These are phyloP conservation scores for Buathra laborator DNA, from an alignment of 2,888 invertebrate species.

Conservation along the genomic window DNA sequence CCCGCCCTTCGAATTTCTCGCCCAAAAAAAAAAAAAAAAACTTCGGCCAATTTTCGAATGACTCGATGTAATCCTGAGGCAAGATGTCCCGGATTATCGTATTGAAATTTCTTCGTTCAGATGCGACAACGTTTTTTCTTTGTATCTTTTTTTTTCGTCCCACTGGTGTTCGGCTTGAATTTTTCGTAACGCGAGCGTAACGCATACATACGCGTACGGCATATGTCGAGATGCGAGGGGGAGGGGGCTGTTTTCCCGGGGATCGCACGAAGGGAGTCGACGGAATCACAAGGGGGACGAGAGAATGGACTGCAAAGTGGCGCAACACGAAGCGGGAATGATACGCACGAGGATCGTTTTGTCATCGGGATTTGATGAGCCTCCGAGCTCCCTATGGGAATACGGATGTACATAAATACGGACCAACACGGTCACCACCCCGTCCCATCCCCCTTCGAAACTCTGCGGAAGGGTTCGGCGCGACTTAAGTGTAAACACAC, in stretches of 20 bases:
- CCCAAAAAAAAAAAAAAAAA: not conserved
- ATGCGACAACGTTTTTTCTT: constrained; percentile 18
- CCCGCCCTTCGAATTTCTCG: constrained; percentile 4
- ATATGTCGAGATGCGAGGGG: constrained; percentile 51
- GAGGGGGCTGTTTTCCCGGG: constrained; percentile 46
- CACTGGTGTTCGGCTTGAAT: not conserved
- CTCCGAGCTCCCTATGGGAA: constrained; percentile 54
- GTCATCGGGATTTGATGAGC: constrained; percentile 83
- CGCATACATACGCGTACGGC: constrained; percentile 43
- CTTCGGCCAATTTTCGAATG: constrained; percentile 26
- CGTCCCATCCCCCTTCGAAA: constrained; percentile 18
- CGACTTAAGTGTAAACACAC: constrained; percentile 14
- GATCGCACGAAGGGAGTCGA: constrained; percentile 10
- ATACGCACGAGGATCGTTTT: constrained; percentile 72
- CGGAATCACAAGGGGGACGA: constrained; percentile 4
- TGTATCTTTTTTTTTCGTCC: not conserved
- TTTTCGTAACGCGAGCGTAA: constrained; percentile 17
- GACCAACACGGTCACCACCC: not conserved
- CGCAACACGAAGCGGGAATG: constrained; percentile 46
- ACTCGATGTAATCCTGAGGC: constrained; percentile 39
- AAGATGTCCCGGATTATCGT: constrained; percentile 55
- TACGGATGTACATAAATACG: constrained; percentile 33
- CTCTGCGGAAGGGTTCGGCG: not conserved
- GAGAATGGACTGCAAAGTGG: constrained; percentile 58
- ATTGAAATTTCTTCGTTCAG: constrained; percentile 52